Evolutionary conservation across 2,888 invertebrate species (phyloP).

Genomic region (Pseudoips prasinana): DNA sequence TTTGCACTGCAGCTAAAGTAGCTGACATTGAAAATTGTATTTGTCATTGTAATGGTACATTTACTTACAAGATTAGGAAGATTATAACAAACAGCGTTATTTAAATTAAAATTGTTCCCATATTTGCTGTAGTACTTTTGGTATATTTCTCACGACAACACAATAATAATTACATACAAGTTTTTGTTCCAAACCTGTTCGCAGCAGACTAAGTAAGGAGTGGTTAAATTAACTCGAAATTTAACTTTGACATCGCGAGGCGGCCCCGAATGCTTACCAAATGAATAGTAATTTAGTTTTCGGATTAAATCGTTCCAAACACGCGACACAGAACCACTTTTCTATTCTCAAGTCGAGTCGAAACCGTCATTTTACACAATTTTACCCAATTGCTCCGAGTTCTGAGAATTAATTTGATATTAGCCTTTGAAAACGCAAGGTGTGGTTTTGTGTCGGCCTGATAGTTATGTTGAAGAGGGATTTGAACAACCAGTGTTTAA

Average conservation of each 20-base stretch:
- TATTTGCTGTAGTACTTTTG: conserved; percentile 14
- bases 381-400: conserved; percentile 79
- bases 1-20: too few species aligned
- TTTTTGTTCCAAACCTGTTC: conserved; percentile 31
- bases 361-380: conserved; percentile 81
- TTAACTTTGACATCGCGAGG: conserved; percentile 71
- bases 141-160: conserved; percentile 30
- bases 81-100: conserved; percentile 16
- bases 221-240: conserved; percentile 58
- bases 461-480: conserved; percentile 73
- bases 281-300: conserved; percentile 81
- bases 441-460: conserved; percentile 71
- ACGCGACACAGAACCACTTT: conserved; percentile 80
- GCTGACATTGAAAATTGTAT: too few species aligned
- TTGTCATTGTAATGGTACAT: too few species aligned
- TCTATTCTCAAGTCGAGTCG: conserved; percentile 74
- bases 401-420: conserved; percentile 81
- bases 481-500: conserved; percentile 72
- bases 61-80: conserved; percentile 13
- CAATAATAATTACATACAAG: conserved; percentile 35
- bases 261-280: conserved; percentile 73
- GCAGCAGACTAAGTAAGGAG: conserved; percentile 26
- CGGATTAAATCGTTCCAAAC: conserved; percentile 79
- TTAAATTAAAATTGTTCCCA: conserved; percentile 17
- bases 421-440: conserved; percentile 80